Conservation (phyloP, 2,113 vertebrate species). For the Cyrtonyx montezumae region DNA sequence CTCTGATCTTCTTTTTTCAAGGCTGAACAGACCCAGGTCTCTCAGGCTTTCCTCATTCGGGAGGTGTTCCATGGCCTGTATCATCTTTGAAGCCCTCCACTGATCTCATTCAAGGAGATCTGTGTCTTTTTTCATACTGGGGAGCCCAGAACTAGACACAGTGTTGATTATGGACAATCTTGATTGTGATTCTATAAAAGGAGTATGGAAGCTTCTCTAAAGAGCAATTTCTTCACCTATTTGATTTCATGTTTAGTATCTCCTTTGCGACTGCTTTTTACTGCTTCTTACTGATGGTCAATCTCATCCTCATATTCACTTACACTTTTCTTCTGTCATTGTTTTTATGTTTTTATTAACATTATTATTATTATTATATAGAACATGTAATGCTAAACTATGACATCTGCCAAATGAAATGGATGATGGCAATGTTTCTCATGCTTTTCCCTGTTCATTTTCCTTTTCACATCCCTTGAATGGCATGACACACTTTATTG, state of each 20-base stretch:
- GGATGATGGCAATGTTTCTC: background rate
- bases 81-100: no score
- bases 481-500: background rate
- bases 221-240: background rate
- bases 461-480: background rate
- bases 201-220: background rate
- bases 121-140: no score
- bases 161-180: background rate
- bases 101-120: no score
- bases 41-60: no score
- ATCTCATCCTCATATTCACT: background rate
- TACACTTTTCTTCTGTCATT: background rate
- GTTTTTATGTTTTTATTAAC: background rate
- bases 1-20: no score
- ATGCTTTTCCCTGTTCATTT: background rate
- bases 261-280: background rate
- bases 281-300: background rate
- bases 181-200: background rate
- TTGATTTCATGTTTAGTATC: background rate
- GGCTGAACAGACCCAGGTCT: no score
- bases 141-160: no score
- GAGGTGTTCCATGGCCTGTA: no score
- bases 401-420: background rate
- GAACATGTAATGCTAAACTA: background rate
- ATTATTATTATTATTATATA: background rate